phyloP scores from a whole-genome alignment of 2,888 invertebrate species.

The Sabatieria punctata region DNA sequence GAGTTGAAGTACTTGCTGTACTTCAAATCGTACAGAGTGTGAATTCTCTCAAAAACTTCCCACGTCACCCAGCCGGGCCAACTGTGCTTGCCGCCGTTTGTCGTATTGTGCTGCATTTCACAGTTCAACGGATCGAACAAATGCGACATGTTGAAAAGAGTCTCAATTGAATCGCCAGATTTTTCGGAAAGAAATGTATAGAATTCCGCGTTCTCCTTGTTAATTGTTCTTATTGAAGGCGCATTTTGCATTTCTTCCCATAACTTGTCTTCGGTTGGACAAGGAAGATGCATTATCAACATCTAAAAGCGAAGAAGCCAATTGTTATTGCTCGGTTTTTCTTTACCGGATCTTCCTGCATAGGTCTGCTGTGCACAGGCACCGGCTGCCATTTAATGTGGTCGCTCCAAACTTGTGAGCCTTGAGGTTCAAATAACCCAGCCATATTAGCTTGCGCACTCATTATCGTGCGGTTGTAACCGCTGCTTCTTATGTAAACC shows the following conservation, averaged over 20 bases:
- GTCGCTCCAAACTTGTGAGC: conserved; percentile 22
- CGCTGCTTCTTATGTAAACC: conserved; percentile 53
- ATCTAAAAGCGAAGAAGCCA: too few species aligned
- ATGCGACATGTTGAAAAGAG: conserved; percentile 17
- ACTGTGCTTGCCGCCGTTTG: neutral
- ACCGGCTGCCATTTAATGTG: conserved; percentile 77
- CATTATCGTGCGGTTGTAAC: conserved; percentile 63
- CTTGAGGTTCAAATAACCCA: conserved; percentile 34
- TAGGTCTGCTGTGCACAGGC: conserved; percentile 59
- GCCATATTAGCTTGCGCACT: conserved; percentile 36
- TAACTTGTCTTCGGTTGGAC: conserved; percentile 37
- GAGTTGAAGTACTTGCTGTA: conserved; percentile 18
- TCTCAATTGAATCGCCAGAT: conserved; percentile 15
- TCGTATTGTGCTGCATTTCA: conserved; percentile 11
- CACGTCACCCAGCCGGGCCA: conserved; percentile 24
- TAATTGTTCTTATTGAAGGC: conserved; percentile 12
- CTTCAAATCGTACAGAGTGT: conserved; percentile 17
- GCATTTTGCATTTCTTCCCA: conserved; percentile 12
- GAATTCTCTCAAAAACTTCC: conserved; percentile 15
- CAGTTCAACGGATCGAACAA: conserved; percentile 22
- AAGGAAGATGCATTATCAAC: conserved; percentile 46
- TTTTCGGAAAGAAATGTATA: conserved; percentile 17
- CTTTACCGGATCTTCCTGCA: conserved; percentile 45
- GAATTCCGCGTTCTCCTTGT: conserved; percentile 14
- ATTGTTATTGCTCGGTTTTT: too few species aligned